Evolutionary conservation across 2,888 invertebrate species (phyloP).

Genomic region (Thereva unica): DNA sequence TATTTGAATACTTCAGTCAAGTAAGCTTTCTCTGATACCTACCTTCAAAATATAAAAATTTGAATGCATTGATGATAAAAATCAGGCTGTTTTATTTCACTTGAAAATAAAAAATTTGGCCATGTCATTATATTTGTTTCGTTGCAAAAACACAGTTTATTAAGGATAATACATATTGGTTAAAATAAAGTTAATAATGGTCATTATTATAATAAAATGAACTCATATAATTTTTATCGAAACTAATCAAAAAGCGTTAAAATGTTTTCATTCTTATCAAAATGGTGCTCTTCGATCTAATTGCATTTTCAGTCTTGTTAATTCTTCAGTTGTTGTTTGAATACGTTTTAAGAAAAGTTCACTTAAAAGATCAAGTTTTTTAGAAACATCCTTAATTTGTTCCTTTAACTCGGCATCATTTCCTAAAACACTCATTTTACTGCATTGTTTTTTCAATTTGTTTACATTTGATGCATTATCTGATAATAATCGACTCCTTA

Average conservation of each 20-base stretch:
- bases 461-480: conserved; percentile 32
- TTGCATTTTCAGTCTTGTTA: conserved; percentile 50
- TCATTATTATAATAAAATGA: no score
- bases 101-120: no score
- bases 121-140: no score
- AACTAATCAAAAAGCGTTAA: background rate
- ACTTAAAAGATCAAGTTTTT: conserved; percentile 51
- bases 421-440: background rate
- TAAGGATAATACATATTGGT: no score
- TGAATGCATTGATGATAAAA: no score
- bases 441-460: conserved; percentile 14
- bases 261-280: background rate
- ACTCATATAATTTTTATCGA: no score
- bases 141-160: no score
- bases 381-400: conserved; percentile 48
- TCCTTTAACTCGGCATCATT: conserved; percentile 50
- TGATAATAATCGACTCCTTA: conserved; percentile 34
- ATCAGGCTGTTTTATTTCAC: no score
- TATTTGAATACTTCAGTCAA: no score
- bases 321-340: conserved; percentile 50
- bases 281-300: conserved; percentile 45
- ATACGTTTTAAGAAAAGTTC: conserved; percentile 51
- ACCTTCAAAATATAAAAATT: no score
- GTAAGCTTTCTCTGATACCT: no score
- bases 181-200: background rate